These are phyloP conservation scores for Yasuhikotakia modesta DNA, from an alignment of 2,797 vertebrate species.

Conservation along the genomic window DNA sequence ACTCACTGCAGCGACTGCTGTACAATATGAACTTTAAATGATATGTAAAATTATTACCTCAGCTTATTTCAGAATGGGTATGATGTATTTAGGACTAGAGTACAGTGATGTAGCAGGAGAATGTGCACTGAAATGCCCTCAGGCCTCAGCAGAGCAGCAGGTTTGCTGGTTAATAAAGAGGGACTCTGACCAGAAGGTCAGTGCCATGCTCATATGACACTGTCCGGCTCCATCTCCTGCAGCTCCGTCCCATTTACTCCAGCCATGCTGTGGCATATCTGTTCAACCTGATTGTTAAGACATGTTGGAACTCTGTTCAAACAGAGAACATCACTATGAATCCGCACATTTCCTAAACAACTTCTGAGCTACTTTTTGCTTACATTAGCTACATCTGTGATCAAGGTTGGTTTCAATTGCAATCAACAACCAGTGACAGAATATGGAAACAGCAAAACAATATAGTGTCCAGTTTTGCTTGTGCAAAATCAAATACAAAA, in stretches of 20 bases:
- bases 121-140: slow-evolving; percentile 17
- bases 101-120: background rate
- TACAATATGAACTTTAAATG: slow-evolving; percentile 29
- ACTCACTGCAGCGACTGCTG: slow-evolving; percentile 1
- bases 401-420: background rate
- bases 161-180: slow-evolving; percentile 18
- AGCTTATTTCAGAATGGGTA: slow-evolving; percentile 10
- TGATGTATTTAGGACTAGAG: slow-evolving; percentile 12
- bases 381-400: slow-evolving; percentile 5
- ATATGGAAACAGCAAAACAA: background rate
- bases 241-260: slow-evolving; percentile 6
- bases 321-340: background rate
- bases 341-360: background rate
- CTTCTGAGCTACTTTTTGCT: background rate
- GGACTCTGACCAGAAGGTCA: slow-evolving; percentile 17
- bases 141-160: background rate
- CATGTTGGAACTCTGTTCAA: background rate
- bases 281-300: background rate
- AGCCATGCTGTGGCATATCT: slow-evolving; percentile 3
- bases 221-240: background rate
- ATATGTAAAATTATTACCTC: slow-evolving; percentile 29
- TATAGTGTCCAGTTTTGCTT: background rate
- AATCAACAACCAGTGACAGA: background rate
- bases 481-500: background rate
- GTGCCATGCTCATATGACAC: slow-evolving; percentile 13